Conservation (phyloP, 2,797 vertebrate genomes). For the Neopelma chrysocephalum region DNA sequence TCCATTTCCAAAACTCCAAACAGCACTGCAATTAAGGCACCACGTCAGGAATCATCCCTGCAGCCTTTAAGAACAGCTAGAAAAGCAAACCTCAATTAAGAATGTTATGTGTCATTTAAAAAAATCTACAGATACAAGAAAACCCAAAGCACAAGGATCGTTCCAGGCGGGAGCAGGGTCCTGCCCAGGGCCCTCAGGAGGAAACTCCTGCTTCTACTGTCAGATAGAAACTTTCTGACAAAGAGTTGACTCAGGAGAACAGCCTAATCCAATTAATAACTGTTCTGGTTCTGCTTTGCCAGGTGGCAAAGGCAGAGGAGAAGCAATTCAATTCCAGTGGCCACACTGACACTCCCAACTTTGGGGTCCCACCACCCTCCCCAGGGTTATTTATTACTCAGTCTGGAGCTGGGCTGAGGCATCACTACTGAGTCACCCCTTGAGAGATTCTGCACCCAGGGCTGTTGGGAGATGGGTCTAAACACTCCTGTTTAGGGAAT, state of each 20-base stretch:
- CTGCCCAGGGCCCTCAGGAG: accelerated
- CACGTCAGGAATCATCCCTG: background rate
- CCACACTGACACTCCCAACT: background rate
- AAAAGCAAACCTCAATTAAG: background rate
- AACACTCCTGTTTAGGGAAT: background rate
- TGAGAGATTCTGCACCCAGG: background rate
- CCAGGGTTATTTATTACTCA: background rate
- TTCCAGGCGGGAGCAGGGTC: accelerated
- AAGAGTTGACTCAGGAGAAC: background rate
- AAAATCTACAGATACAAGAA: background rate
- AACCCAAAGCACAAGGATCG: background rate
- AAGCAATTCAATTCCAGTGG: background rate
- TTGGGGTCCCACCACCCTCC: background rate
- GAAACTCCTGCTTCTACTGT: background rate
- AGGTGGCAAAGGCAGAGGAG: background rate
- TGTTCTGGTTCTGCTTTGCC: background rate
- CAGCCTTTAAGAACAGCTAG: background rate
- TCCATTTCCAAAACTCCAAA: background rate
- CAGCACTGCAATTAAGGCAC: background rate
- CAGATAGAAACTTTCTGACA: background rate
- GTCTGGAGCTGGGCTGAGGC: background rate
- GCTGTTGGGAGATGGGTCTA: background rate
- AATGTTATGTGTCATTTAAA: background rate
- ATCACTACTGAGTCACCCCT: background rate
- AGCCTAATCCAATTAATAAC: background rate